These are phyloP conservation scores for Hydriomena furcata DNA, from an alignment of 2,888 invertebrate genomes.

Conservation along the genomic window DNA sequence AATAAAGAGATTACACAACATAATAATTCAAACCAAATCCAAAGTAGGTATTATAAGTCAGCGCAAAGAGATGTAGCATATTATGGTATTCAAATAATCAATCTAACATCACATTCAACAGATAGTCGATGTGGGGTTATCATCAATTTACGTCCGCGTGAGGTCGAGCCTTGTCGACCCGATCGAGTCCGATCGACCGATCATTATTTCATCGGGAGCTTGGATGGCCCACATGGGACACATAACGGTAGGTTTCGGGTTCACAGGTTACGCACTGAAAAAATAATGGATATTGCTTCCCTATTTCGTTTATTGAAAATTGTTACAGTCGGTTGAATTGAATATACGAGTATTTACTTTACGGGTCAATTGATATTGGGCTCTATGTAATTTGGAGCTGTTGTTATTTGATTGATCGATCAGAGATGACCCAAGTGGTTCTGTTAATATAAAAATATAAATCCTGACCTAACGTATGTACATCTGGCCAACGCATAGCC, in stretches of 20 bases:
- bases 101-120: conserved; percentile 57
- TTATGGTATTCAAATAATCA: conserved; percentile 35
- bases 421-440: too few relatives aligned
- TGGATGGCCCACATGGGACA: conserved; percentile 59
- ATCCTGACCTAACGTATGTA: too few relatives aligned
- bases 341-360: conserved; percentile 30
- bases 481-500: too few relatives aligned
- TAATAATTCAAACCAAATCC: conserved; percentile 25
- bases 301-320: conserved; percentile 51
- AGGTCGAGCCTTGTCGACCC: conserved; percentile 40
- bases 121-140: conserved; percentile 58
- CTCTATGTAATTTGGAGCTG: conserved; percentile 9
- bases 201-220: conserved; percentile 69
- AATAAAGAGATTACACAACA: conserved; percentile 6
- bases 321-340: conserved; percentile 41
- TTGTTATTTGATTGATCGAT: conserved; percentile 7
- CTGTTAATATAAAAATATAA: too few relatives aligned
- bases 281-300: conserved; percentile 46
- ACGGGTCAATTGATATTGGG: conserved; percentile 26
- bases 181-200: conserved; percentile 48
- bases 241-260: conserved; percentile 55
- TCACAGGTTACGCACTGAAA: conserved; percentile 48
- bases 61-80: conserved; percentile 20
- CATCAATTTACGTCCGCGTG: conserved; percentile 55
- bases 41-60: conserved; percentile 12